phyloP scores from a whole-genome alignment of 2,113 vertebrate species.

The Glareola pratincola region DNA sequence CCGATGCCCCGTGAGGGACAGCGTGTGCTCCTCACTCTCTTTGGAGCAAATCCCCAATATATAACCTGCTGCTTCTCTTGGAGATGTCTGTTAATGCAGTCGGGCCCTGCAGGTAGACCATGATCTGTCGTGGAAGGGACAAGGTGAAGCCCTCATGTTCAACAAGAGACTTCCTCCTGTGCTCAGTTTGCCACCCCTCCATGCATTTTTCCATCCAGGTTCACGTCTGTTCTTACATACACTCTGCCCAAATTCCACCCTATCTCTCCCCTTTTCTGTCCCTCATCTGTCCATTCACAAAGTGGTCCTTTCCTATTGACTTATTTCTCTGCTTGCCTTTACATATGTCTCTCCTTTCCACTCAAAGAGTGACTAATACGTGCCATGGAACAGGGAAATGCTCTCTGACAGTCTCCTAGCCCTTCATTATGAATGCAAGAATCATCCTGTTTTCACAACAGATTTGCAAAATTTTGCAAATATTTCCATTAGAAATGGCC shows the following conservation, averaged over 20 bases:
- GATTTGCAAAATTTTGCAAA: neutral
- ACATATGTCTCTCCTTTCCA: neutral
- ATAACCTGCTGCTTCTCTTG: neutral
- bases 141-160: neutral
- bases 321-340: neutral
- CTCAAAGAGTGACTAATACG: neutral
- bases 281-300: neutral
- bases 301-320: neutral
- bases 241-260: neutral
- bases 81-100: neutral
- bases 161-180: neutral
- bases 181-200: neutral
- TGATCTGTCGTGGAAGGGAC: neutral
- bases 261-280: neutral
- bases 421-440: neutral
- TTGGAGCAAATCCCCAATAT: neutral
- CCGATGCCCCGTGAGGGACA: too few species aligned
- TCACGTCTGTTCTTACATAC: neutral
- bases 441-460: neutral
- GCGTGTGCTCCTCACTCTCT: neutral
- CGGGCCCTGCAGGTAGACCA: rapidly evolving
- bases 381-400: neutral
- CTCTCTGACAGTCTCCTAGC: neutral
- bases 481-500: neutral
- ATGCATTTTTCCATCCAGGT: neutral